phyloP scores from a whole-genome alignment of 2,113 vertebrate species.

The Pygoscelis adeliae region DNA sequence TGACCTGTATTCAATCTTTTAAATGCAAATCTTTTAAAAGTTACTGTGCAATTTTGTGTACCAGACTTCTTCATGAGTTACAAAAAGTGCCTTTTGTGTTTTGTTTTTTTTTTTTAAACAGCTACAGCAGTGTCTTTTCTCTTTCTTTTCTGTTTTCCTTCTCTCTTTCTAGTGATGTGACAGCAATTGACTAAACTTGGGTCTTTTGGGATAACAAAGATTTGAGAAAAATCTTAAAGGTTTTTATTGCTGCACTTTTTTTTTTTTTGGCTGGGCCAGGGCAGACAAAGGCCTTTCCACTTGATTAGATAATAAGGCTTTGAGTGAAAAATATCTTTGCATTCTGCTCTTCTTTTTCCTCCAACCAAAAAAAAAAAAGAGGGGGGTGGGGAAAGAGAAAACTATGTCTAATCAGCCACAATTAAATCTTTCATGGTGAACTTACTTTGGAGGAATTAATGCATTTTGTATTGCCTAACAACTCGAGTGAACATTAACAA shows the following conservation, averaged over 20 bases:
- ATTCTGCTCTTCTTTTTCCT: conserved; percentile 74
- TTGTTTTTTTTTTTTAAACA: conserved; percentile 52
- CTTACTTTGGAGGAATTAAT: conserved; percentile 87
- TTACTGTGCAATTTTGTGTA: conserved; percentile 87
- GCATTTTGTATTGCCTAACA: conserved; percentile 86
- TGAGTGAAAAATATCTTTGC: conserved; percentile 84
- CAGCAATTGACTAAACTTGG: conserved; percentile 82
- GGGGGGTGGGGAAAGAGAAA: not conserved
- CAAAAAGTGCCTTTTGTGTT: conserved; percentile 61
- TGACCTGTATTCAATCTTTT: conserved; percentile 93
- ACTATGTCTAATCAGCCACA: conserved; percentile 89
- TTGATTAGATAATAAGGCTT: conserved; percentile 90
- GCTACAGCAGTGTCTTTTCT: conserved; percentile 65
- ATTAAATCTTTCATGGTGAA: conserved; percentile 89
- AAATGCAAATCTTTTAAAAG: conserved; percentile 93
- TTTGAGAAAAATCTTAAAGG: conserved; percentile 84
- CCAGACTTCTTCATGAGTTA: conserved; percentile 78
- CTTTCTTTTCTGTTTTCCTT: conserved; percentile 39
- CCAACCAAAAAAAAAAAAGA: not conserved
- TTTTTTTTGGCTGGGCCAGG: conserved; percentile 73
- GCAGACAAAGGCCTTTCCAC: conserved; percentile 87
- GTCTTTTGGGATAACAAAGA: conserved; percentile 88
- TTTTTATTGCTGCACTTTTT: conserved; percentile 73
- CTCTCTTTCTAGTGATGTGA: conserved; percentile 82
- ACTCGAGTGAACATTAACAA: conserved; percentile 80